Evolutionary conservation across 2,113 vertebrate genomes (phyloP), one percentile per base, ranked within the genome.

Genomic region (Siniperca chuatsi): DNA sequence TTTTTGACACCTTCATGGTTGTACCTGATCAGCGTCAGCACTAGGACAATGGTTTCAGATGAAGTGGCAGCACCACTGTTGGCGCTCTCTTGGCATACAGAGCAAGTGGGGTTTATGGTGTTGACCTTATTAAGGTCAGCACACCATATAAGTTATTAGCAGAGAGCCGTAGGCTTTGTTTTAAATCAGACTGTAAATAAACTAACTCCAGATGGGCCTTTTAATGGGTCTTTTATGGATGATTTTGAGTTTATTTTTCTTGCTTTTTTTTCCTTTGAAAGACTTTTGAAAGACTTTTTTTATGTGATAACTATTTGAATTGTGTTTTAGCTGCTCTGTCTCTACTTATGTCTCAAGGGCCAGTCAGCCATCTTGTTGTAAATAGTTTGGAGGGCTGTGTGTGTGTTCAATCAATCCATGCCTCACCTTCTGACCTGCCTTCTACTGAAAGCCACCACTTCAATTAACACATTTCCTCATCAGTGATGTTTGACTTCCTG

Each of bases 111-210:
- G 44, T 46, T 86, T 57, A 75, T 54, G 33, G 35, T 23, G 52
- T 57, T 68, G 69, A 82, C 81, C 58, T 75, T 72, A 44, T 65
- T 72, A 58, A 78, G 68, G 61, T 65, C 29, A 61, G 21, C 52
- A 72, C 33, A 15, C 44, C 25, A 48, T 83, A 20, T 48, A 37
- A 69, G 60, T 68, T 46, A 79, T 67, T 21, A 68, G 55, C 40
- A 35, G 44, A 48, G 29, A 58, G 75, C 73, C 12, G 37, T 21
- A 37, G 57, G 62, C 70, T 74, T 81, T 75, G 60, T 80, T 87
- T 82, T 78, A 77, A 90, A 82, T 46, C 20, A 42, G 18, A 85
- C 66, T 89, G 81, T 90, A 87, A 58, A 89, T 90, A 89, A 78
- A 83, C 42, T 55, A 54, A 69, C 68, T 62, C 69, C 61, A 72